phyloP scores from a whole-genome alignment of 2,113 vertebrate species.

The Tinamus guttatus region DNA sequence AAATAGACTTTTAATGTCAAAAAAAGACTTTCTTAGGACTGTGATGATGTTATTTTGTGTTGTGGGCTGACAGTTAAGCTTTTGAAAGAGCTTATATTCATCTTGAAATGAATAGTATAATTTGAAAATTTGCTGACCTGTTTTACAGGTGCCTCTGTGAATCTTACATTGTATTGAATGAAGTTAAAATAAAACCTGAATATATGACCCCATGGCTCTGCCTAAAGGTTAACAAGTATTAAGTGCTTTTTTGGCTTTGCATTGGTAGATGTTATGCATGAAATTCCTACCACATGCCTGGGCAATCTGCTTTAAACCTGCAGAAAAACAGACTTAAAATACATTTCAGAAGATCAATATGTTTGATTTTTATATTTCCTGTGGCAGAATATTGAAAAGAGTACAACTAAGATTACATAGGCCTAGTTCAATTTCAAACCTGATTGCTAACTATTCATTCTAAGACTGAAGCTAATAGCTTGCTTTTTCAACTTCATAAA shows the following conservation, averaged over 20 bases:
- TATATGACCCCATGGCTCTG: not conserved
- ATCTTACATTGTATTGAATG: constrained; percentile 12
- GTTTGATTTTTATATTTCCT: constrained; percentile 44
- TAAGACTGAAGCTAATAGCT: not conserved
- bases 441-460: not conserved
- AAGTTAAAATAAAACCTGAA: not conserved
- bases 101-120: constrained; percentile 20
- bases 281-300: not conserved
- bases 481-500: not conserved
- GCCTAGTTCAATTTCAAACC: constrained; percentile 5
- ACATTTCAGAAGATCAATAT: constrained; percentile 48
- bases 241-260: constrained; percentile 24
- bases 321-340: constrained; percentile 12
- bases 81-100: constrained; percentile 27
- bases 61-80: not conserved
- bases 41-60: not conserved
- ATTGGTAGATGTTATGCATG: not conserved
- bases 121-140: constrained; percentile 44
- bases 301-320: constrained; percentile 41
- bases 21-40: not conserved
- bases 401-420: not conserved
- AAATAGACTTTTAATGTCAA: not conserved
- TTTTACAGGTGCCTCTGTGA: not conserved
- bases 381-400: constrained; percentile 15
- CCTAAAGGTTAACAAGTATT: not conserved